phyloP scores from a whole-genome alignment of 2,113 vertebrate species.

The Channa maculata region DNA sequence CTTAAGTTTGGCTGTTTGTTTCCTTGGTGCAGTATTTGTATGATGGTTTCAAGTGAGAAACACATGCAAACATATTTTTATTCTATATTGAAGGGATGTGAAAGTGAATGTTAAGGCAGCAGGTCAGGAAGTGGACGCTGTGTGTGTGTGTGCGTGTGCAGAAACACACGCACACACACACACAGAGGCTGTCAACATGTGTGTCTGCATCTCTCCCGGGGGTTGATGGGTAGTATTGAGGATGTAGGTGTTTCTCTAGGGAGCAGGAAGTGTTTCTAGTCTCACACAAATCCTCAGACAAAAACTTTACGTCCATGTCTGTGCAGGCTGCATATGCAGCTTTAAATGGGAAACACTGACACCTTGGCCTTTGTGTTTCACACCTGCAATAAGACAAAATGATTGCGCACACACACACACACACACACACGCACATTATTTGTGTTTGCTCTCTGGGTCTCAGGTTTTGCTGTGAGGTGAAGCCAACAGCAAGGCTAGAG shows the following conservation, averaged over 20 bases:
- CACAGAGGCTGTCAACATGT: conserved; percentile 45
- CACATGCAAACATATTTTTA: background rate
- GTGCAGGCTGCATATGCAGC: too few relatives aligned
- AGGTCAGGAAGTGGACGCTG: background rate
- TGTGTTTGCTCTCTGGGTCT: background rate
- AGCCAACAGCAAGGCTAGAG: conserved; percentile 6
- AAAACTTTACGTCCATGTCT: background rate
- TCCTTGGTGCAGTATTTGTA: too few relatives aligned
- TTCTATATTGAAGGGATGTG: conserved; percentile 2
- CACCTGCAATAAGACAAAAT: too few relatives aligned
- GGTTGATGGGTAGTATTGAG: conserved; percentile 27
- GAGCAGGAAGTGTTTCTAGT: conserved; percentile 54
- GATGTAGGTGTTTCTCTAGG: conserved; percentile 47
- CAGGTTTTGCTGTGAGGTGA: conserved; percentile 6
- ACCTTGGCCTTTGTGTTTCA: too few relatives aligned
- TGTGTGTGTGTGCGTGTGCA: conserved; percentile 35
- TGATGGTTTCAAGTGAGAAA: background rate
- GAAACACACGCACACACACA: conserved; percentile 11
- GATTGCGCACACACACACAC: background rate
- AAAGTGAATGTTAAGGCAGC: conserved; percentile 10
- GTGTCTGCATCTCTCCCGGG: conserved; percentile 63
- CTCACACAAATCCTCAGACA: conserved; percentile 53
- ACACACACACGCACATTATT: background rate
- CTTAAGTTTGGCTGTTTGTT: too few relatives aligned
- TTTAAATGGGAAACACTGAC: too few relatives aligned